A percentile compares a stretch with the other conserved stretches of the same genome.
phyloP scores from a whole-genome alignment of 2,888 invertebrate species.

The Drosophila subquinaria region DNA sequence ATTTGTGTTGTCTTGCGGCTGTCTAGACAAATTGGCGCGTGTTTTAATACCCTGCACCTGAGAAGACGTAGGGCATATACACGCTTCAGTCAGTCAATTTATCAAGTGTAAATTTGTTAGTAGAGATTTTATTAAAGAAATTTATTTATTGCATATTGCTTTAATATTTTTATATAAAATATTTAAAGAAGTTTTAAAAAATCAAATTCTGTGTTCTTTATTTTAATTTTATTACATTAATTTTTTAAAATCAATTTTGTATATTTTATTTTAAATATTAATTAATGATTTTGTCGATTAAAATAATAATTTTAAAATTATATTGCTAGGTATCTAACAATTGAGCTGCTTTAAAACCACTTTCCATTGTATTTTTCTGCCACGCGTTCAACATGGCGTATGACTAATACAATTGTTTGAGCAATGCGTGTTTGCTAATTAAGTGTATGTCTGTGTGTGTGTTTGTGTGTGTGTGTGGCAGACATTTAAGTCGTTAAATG shows the following conservation, averaged over 20 bases:
- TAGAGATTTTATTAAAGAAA: neutral
- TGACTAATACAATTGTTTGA: conserved; percentile 66
- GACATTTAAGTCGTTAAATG: conserved; percentile 41
- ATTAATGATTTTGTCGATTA: no score
- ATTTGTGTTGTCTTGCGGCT: conserved; percentile 40
- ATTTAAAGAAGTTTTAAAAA: no score
- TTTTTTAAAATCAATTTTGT: neutral
- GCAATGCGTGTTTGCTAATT: conserved; percentile 3
- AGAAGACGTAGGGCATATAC: neutral
- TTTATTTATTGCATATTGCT: neutral
- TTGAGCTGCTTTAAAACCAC: neutral
- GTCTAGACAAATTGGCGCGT: conserved; percentile 74
- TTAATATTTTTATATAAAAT: no score
- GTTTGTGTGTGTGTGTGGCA: conserved; percentile 8
- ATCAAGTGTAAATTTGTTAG: no score
- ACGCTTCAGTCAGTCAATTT: neutral
- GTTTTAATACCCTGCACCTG: conserved; percentile 25
- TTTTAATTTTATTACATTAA: no score
- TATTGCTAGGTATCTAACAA: conserved; percentile 2
- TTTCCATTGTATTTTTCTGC: conserved; percentile 4
- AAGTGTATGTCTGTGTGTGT: conserved; percentile 16
- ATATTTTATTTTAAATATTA: neutral
- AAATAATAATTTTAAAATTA: neutral
- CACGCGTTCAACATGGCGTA: conserved; percentile 46
- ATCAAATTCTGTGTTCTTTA: no score